Evolutionary conservation across 1,140 invertebrate genomes (phyloP).

Genomic region (Dinoponera quadriceps): DNA sequence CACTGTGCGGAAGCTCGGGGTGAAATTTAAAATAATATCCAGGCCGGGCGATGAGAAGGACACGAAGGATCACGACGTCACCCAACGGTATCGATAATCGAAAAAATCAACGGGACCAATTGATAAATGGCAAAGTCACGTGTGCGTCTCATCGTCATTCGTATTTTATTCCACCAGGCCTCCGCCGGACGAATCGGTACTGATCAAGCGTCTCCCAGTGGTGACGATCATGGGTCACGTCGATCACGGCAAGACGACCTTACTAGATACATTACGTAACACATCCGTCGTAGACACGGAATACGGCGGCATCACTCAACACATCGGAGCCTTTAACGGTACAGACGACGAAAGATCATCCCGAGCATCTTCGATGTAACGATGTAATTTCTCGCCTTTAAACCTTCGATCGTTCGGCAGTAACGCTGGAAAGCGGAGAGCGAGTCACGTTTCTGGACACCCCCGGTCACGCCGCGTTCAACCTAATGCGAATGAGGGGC

Average conservation of each 20-base stretch:
- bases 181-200: slow-evolving; percentile 88
- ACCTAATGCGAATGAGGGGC: slow-evolving; percentile 95
- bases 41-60: slow-evolving; percentile 83
- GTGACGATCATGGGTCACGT: slow-evolving; percentile 99
- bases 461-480: slow-evolving; percentile 99
- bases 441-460: slow-evolving; percentile 98
- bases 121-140: slow-evolving; percentile 14
- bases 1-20: slow-evolving; percentile 89
- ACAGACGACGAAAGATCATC: slow-evolving; percentile 47
- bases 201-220: slow-evolving; percentile 92
- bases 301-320: slow-evolving; percentile 99
- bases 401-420: slow-evolving; percentile 86
- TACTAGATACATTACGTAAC: slow-evolving; percentile 95
- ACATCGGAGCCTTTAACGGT: slow-evolving; percentile 99
- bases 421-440: slow-evolving; percentile 89
- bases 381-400: slow-evolving; percentile 34
- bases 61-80: slow-evolving; percentile 76
- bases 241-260: slow-evolving; percentile 99
- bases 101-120: slow-evolving; percentile 9
- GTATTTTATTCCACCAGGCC: slow-evolving; percentile 76
- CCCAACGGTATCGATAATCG: slow-evolving; percentile 71
- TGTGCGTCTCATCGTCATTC: background rate
- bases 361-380: slow-evolving; percentile 21
- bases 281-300: slow-evolving; percentile 95
- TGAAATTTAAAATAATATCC: slow-evolving; percentile 86